A percentile compares a stretch with the other conserved stretches of the same genome.
Evolutionary conservation across 23 tunicate species (phyloP).

Genomic region (Oikopleura vanhoeffeni): DNA sequence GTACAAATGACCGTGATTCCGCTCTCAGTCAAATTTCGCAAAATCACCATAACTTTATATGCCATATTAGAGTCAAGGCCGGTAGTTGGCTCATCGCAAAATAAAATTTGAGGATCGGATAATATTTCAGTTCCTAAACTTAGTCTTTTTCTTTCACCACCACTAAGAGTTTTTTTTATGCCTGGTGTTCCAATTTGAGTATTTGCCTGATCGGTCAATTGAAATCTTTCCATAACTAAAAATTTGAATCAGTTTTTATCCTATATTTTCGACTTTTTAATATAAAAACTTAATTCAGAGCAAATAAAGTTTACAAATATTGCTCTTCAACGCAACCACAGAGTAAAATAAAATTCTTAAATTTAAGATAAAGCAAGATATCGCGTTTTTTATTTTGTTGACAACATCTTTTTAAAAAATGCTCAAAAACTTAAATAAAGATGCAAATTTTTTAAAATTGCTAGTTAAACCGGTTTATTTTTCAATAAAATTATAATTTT

Average conservation of each 20-base stretch:
- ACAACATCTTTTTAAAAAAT: too few species aligned
- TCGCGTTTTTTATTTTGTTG: too few species aligned
- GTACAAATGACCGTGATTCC: neutral
- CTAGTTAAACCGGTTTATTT: too few species aligned
- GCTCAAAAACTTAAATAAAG: too few species aligned
- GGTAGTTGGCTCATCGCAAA: slow-evolving; percentile 8
- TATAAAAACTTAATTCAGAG: too few species aligned
- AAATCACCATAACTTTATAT: neutral
- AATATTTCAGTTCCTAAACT: neutral
- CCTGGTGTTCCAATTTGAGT: slow-evolving; percentile 1
- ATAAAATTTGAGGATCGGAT: neutral
- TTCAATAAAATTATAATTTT: too few species aligned
- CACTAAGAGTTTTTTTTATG: neutral
- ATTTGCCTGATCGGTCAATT: neutral
- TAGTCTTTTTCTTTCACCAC: slow-evolving; percentile 1
- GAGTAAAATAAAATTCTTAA: too few species aligned
- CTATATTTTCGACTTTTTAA: too few species aligned
- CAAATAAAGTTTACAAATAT: too few species aligned
- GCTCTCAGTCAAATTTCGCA: neutral
- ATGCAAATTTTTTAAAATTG: too few species aligned
- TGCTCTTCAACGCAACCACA: too few species aligned
- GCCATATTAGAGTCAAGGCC: slow-evolving; percentile 10
- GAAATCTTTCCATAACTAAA: neutral
- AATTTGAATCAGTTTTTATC: neutral
- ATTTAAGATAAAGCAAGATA: too few species aligned